Evolutionary conservation across 2,888 invertebrate species (phyloP).

Genomic region (Clistopyga incitator): DNA sequence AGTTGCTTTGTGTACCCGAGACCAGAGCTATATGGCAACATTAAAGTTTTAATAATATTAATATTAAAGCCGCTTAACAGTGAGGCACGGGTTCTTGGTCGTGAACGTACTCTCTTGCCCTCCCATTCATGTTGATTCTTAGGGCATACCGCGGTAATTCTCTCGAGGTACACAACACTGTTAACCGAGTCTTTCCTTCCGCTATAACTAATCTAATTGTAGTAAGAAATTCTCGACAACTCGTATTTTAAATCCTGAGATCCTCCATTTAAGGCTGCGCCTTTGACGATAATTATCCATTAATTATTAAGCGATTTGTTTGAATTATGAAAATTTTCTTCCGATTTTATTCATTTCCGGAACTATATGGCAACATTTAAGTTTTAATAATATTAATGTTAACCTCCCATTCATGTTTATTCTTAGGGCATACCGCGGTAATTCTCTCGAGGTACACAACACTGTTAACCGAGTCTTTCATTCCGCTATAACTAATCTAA

Average conservation of each 20-base stretch:
- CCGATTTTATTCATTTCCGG: too few relatives aligned
- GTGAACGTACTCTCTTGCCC: conserved; percentile 37
- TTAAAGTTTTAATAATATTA: conserved; percentile 65
- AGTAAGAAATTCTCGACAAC: neutral
- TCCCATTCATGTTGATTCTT: conserved; percentile 1
- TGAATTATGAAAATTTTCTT: too few relatives aligned
- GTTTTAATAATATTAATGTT: conserved; percentile 66
- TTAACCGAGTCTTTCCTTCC: conserved; percentile 32
- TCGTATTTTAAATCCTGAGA: neutral
- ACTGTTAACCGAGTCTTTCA: conserved; percentile 29
- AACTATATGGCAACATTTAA: conserved; percentile 50
- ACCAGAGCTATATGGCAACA: conserved; percentile 41
- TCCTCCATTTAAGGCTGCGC: neutral
- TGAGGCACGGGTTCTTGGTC: conserved; percentile 38
- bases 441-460: conserved; percentile 37
- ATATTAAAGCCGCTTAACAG: conserved; percentile 64
- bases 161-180: conserved; percentile 17
- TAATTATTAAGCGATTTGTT: too few relatives aligned
- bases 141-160: conserved; percentile 32
- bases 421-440: conserved; percentile 13
- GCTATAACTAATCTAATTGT: conserved; percentile 39
- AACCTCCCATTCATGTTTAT: conserved; percentile 14
- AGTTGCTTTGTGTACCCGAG: conserved; percentile 47
- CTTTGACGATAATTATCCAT: neutral
- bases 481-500: conserved; percentile 30